Percentiles rank a stretch among this genome's conserved stretches.
These are phyloP conservation scores for Rhinoraja longicauda DNA, from an alignment of 2,797 vertebrate species.

Conservation along the genomic window DNA sequence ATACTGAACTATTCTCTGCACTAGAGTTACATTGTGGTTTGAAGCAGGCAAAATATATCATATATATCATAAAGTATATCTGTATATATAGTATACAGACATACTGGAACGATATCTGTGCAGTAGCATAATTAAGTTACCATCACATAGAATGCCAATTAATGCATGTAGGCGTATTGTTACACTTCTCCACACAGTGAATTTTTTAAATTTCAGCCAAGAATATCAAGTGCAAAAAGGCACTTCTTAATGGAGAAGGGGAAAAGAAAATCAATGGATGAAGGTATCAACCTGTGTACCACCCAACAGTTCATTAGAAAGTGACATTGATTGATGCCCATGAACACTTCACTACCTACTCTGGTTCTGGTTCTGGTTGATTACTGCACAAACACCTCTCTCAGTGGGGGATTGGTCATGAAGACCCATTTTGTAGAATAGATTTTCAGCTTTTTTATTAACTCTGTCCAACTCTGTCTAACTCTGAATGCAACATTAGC, in stretches of 20 bases:
- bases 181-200: background rate
- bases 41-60: conserved; percentile 20
- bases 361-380: too few species aligned
- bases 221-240: background rate
- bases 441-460: background rate
- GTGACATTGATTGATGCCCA: background rate
- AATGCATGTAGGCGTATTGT: background rate
- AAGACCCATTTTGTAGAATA: background rate
- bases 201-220: background rate
- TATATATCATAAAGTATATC: too few species aligned
- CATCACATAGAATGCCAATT: background rate
- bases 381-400: background rate
- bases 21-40: background rate
- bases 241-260: background rate
- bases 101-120: background rate
- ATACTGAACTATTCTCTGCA: background rate
- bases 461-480: background rate
- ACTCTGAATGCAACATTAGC: background rate
- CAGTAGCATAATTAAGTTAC: background rate
- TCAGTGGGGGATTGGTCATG: background rate
- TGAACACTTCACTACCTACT: too few species aligned
- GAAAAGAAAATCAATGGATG: background rate
- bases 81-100: too few species aligned
- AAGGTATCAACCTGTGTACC: background rate
- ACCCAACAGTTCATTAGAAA: background rate